Evolutionary conservation across 2,888 invertebrate genomes (phyloP), one percentile per base, ranked within the genome.

Genomic region (Conchocele bisecta): DNA sequence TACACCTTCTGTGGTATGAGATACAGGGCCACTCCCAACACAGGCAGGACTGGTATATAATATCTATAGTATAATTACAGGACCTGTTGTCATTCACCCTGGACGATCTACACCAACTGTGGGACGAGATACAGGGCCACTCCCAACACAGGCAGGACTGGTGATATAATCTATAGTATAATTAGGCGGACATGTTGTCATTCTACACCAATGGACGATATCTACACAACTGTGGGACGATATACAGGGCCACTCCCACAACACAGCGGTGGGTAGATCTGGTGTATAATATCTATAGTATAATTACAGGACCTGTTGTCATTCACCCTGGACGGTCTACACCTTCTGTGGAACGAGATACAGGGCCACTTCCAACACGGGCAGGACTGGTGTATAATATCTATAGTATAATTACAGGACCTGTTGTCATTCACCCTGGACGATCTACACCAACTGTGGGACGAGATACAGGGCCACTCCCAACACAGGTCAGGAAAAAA

Each of bases 11-110:
- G 13, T 89, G 89, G 88, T 69, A 81, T 9, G 78, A 85, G 29
- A 71, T 89, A 24, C 78, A 86, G 53, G 46, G 56, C 22, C 87
- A 88, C 65, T 84, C 86, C 24, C 66, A 72, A 17, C 44, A 61
- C n/a, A 77, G 89, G 51, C 86, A 85, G 44, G 69, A 67, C 26
- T 86, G 86, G 84, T n/a, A n/a, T n/a, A n/a, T n/a, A n/a, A n/a
- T n/a, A n/a, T n/a, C n/a, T n/a, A n/a, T n/a, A n/a, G n/a, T n/a
- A n/a, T n/a, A n/a, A n/a, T 77, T 61, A 1, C 68, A 89, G 89
- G 84, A 86, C 58, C 68, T 89, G 48, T 42, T 87, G 35, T 61
- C 57, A 3, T 86, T 77, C 61, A 71, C 79, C 5, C 63, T 83
- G 53, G 75, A 80, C 28, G 85, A 75, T 9, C 76, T 90, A 22